Conservation (phyloP, 2,797 vertebrate genomes). For the Tauraco hartlaubi region DNA sequence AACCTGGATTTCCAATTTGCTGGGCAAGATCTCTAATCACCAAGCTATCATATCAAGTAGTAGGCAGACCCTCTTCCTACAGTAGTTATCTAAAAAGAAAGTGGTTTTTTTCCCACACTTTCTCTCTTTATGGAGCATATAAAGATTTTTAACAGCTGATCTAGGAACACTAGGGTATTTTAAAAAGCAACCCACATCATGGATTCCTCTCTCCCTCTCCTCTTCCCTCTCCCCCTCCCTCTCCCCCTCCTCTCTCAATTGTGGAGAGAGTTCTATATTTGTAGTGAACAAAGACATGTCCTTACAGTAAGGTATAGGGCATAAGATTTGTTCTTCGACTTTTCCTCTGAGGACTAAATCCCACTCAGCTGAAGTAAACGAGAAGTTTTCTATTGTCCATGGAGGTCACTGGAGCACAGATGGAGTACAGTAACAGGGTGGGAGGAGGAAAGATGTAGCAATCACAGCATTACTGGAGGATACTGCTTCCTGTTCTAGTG, state of each 20-base stretch:
- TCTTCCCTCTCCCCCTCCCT: too few relatives aligned
- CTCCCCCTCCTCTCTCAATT: too few relatives aligned
- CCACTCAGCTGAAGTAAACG: not conserved
- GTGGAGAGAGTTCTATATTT: not conserved
- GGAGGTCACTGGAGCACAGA: not conserved
- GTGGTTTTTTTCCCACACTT: not conserved
- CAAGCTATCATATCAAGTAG: not conserved
- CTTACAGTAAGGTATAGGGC: not conserved
- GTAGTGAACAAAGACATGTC: not conserved
- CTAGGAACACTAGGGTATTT: not conserved
- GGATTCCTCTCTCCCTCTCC: too few relatives aligned
- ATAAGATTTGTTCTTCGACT: not conserved
- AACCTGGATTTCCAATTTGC: not conserved
- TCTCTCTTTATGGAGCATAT: not conserved
- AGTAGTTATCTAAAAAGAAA: not conserved
- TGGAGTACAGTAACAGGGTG: fast-evolving
- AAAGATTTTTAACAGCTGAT: not conserved
- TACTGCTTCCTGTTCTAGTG: not conserved
- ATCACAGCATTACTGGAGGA: not conserved
- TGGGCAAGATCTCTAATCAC: not conserved
- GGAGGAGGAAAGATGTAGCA: not conserved
- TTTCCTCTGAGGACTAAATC: not conserved
- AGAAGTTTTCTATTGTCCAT: not conserved
- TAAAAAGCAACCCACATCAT: not conserved
- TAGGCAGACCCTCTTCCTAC: not conserved